A percentile compares a stretch with the other conserved stretches of the same genome.
These are phyloP conservation scores for Blomia tropicalis DNA, from an alignment of 2,888 invertebrate genomes.

Conservation along the genomic window DNA sequence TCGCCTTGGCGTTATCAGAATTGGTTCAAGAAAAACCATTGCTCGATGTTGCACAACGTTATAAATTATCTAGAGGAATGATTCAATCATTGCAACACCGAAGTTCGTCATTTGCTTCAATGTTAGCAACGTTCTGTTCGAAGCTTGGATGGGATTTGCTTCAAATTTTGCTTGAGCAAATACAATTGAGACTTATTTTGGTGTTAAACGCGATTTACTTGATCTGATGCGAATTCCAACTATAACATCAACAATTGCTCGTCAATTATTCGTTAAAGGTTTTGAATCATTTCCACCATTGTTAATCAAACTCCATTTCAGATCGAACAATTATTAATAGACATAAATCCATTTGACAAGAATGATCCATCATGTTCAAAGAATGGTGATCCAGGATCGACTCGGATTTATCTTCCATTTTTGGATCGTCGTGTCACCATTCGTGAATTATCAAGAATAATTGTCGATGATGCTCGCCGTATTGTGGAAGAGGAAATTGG, in stretches of 20 bases:
- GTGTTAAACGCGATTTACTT: slow-evolving; percentile 74
- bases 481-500: slow-evolving; percentile 19
- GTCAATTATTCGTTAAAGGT: slow-evolving; percentile 63
- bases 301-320: slow-evolving; percentile 53
- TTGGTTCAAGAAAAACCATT: slow-evolving; percentile 77
- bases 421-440: neutral
- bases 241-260: slow-evolving; percentile 61
- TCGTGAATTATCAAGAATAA: slow-evolving; percentile 8
- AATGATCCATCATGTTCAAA: neutral
- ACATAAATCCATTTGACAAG: slow-evolving; percentile 47
- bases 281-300: slow-evolving; percentile 57
- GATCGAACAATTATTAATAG: slow-evolving; percentile 59
- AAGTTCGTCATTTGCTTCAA: slow-evolving; percentile 87
- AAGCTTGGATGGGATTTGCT: slow-evolving; percentile 81
- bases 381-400: neutral
- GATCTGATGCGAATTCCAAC: slow-evolving; percentile 71
- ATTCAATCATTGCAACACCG: slow-evolving; percentile 85
- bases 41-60: slow-evolving; percentile 61
- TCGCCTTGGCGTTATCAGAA: slow-evolving; percentile 76
- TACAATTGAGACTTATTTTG: slow-evolving; percentile 88
- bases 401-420: slow-evolving; percentile 13
- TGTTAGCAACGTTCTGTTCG: slow-evolving; percentile 88
- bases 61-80: slow-evolving; percentile 68
- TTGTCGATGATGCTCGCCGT: slow-evolving; percentile 18
- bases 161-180: slow-evolving; percentile 71